phyloP scores from a whole-genome alignment of 2,888 invertebrate species.

The Epirrita christyi region DNA sequence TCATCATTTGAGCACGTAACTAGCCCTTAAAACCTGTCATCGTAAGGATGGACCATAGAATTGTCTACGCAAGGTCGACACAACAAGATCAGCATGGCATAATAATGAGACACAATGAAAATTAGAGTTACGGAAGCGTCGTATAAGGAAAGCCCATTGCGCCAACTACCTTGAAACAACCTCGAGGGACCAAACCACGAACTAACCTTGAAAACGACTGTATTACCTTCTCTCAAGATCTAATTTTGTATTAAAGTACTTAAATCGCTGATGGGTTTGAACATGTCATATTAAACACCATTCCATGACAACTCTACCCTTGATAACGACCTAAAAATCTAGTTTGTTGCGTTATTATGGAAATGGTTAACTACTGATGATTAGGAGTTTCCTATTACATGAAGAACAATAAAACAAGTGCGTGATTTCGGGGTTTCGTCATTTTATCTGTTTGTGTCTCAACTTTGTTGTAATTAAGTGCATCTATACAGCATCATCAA shows the following conservation, averaged over 20 bases:
- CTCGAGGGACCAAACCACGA: slow-evolving; percentile 53
- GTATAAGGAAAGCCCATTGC: slow-evolving; percentile 66
- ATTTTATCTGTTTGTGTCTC: neutral
- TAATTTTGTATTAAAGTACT: slow-evolving; percentile 3
- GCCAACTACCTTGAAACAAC: slow-evolving; percentile 56
- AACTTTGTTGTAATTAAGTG: too few relatives aligned
- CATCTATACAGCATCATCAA: too few relatives aligned
- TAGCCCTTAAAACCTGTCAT: slow-evolving; percentile 4
- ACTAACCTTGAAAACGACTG: slow-evolving; percentile 56
- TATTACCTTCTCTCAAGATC: slow-evolving; percentile 23
- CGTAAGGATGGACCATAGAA: slow-evolving; percentile 12
- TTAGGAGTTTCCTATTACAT: slow-evolving; percentile 3
- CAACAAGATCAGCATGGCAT: slow-evolving; percentile 49
- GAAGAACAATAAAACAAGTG: slow-evolving; percentile 15
- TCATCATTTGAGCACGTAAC: too few relatives aligned
- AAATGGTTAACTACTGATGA: neutral
- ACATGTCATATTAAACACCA: neutral
- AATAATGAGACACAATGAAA: slow-evolving; percentile 49
- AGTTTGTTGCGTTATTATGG: slow-evolving; percentile 2
- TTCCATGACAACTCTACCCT: neutral
- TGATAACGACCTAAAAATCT: slow-evolving; percentile 1
- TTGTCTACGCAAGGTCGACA: slow-evolving; percentile 47
- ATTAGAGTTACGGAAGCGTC: slow-evolving; percentile 59
- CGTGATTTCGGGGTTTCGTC: slow-evolving; percentile 8
- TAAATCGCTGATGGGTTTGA: neutral